These are phyloP conservation scores for Ondatra zibethicus DNA, from an alignment of 2,113 vertebrate genomes.

Conservation along the genomic window DNA sequence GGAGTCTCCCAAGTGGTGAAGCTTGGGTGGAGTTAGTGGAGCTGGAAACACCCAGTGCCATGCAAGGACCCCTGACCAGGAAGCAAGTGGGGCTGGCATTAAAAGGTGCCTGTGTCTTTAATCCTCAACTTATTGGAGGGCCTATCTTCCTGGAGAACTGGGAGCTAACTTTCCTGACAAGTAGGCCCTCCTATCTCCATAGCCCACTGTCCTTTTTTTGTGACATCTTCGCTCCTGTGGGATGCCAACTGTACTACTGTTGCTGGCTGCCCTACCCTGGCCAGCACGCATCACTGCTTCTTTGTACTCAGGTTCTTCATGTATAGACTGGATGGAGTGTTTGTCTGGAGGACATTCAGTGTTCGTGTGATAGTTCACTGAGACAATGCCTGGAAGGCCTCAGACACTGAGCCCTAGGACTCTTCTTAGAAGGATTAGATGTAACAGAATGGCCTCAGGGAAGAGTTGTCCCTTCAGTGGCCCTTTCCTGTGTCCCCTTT, in stretches of 20 bases:
- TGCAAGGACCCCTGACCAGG: background rate
- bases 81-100: background rate
- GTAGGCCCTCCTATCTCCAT: background rate
- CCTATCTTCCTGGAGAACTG: background rate
- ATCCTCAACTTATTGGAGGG: background rate
- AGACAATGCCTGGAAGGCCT: background rate
- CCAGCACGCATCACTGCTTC: background rate
- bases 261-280: background rate
- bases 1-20: background rate
- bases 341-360: background rate
- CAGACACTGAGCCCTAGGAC: fast-evolving
- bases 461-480: background rate
- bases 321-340: background rate
- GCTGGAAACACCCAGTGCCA: background rate
- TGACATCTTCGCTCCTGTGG: background rate
- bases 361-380: background rate
- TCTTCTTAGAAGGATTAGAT: background rate
- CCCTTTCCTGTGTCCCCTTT: background rate
- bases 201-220: background rate
- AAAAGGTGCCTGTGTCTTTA: background rate
- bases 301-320: background rate
- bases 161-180: background rate
- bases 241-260: background rate
- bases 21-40: background rate
- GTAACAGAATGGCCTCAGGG: background rate